Evolutionary conservation across 2,888 invertebrate genomes (phyloP).

Genomic region (Falcaria lacertinaria): DNA sequence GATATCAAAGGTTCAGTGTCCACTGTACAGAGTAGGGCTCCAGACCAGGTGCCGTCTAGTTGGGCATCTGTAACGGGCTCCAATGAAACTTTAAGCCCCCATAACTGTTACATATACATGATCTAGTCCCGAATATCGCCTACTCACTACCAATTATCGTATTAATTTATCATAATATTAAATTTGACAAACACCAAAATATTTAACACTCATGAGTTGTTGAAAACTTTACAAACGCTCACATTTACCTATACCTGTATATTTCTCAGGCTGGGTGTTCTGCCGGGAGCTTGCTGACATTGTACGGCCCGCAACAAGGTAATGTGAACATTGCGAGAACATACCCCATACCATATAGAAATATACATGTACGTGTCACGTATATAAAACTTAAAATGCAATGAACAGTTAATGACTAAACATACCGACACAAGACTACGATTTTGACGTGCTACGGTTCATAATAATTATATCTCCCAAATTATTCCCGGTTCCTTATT

Average conservation of each 20-base stretch:
- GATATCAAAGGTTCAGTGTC: no score
- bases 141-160: not conserved
- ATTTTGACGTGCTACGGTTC: conserved; percentile 47
- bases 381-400: conserved; percentile 26
- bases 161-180: no score
- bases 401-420: conserved; percentile 39
- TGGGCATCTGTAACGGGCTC: not conserved
- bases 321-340: no score
- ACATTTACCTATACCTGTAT: no score
- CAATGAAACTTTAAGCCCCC: not conserved
- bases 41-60: not conserved
- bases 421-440: conserved; percentile 53
- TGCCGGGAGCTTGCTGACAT: no score
- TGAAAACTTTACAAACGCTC: not conserved
- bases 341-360: no score
- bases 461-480: conserved; percentile 33
- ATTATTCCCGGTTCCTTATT: conserved; percentile 25
- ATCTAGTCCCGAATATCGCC: not conserved
- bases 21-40: no score
- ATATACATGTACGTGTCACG: no score
- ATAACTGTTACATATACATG: not conserved
- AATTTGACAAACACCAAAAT: not conserved
- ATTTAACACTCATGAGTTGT: not conserved
- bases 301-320: no score
- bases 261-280: no score